Base-by-base conservation (phyloP, 2,797 vertebrate genomes). In the Sarcoramphus papa region DNA sequence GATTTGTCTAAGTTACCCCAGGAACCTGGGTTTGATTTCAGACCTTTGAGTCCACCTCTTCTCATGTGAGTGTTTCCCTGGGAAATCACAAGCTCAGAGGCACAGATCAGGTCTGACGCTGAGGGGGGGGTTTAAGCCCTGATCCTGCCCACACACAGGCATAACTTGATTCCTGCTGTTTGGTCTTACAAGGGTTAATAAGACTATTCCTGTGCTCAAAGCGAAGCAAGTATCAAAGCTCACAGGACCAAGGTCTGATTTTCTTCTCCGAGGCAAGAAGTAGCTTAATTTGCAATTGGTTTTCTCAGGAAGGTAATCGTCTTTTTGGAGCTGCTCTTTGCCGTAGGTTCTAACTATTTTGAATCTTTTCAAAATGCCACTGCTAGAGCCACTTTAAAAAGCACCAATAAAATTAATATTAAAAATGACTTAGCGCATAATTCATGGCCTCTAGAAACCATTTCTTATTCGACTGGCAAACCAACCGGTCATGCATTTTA, bases 371-470 rank as follows among this genome's bases (percentile, higher is more conserved):
- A 74, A 87, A 96, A 91, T 72, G 33, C 47, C 81, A 91, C 37
- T 60, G 70, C 74, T 43, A 64, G 33, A 92, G 81, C 27, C 64
- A 68, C 75, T 93, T 95, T 41, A 54, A 68, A 95, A 83, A 84
- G 68, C 86, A 62, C 47, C 40, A 31, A 90, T 75, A 63, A 91
- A 92, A 94, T 89, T 54, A 95, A 86, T 69, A 93, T 88, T 83
- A 94, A 95, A 89, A 88, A 91, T 45, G 4, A 89, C 60, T 91
- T 57, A 6, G 53, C 0, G 5, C 70, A 91, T 85, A 92, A 96
- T 93, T 95, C 64, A 80, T 37, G 62, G 82, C 86, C 86, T 91
- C 88, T 30, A 80, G 93, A 93, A 95, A 91, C 27, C 24, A 77
- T 56, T 90, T 93, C 81, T 80, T 72, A 92, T 69, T 95, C 13